A percentile compares a stretch with the other conserved stretches of the same genome.
These are phyloP conservation scores for Atta texana DNA, from an alignment of 1,140 invertebrate genomes.

Conservation along the genomic window DNA sequence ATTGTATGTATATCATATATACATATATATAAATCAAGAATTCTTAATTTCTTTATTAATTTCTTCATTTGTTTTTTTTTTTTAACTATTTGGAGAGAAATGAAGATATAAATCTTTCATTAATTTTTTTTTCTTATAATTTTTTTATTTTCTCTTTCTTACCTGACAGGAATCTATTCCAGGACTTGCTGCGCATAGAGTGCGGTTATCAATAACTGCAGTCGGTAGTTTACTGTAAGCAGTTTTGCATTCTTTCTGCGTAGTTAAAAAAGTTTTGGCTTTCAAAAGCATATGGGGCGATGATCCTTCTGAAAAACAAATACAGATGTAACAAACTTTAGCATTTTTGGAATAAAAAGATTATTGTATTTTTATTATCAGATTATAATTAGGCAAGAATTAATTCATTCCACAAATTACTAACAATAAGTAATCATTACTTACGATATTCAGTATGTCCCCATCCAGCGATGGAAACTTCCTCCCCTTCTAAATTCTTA, in stretches of 20 bases:
- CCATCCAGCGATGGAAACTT: conserved; percentile 92
- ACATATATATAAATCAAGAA: too few relatives aligned
- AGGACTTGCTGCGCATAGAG: conserved; percentile 91
- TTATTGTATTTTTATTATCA: too few relatives aligned
- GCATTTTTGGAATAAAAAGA: not conserved
- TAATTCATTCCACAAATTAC: conserved; percentile 72
- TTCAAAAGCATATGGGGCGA: conserved; percentile 86
- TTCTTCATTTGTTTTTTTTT: too few relatives aligned
- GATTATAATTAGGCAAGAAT: not conserved
- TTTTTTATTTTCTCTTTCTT: conserved; percentile 66
- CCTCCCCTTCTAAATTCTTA: conserved; percentile 85
- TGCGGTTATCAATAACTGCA: conserved; percentile 88
- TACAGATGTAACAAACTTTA: not conserved
- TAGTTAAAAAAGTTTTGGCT: conserved; percentile 90
- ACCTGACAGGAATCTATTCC: conserved; percentile 94
- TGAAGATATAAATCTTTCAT: not conserved
- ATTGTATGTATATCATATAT: too few relatives aligned
- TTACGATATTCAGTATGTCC: conserved; percentile 83
- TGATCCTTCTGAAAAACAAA: conserved; percentile 86
- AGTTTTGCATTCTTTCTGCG: conserved; percentile 84
- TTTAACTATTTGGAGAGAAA: too few relatives aligned
- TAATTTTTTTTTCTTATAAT: conserved; percentile 3
- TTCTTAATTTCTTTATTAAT: too few relatives aligned
- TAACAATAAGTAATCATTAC: conserved; percentile 85
- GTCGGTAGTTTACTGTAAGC: too few relatives aligned